phyloP scores from a whole-genome alignment of 1,140 invertebrate species.

The Drosophila burlai region DNA sequence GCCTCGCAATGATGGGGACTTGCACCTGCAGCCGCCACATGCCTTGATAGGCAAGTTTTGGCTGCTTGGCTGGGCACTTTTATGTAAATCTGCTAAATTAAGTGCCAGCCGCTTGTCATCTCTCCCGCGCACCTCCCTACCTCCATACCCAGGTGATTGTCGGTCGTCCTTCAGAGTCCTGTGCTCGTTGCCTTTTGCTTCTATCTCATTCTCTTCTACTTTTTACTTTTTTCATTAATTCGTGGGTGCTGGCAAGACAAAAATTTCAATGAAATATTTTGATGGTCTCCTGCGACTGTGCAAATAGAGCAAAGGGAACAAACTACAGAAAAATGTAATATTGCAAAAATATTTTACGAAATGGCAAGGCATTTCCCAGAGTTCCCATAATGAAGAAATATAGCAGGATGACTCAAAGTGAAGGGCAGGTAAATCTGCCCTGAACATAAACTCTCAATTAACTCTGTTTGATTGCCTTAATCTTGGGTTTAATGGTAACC shows the following conservation, averaged over 20 bases:
- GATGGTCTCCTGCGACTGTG: conserved; percentile 29
- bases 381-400: conserved; percentile 13
- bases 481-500: conserved; percentile 14
- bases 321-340: conserved; percentile 45
- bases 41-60: conserved; percentile 24
- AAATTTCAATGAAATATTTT: conserved; percentile 76
- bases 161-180: conserved; percentile 21
- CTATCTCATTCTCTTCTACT: conserved; percentile 35
- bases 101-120: conserved; percentile 68
- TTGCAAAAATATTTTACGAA: conserved; percentile 40
- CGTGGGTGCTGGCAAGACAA: conserved; percentile 45
- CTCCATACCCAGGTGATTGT: conserved; percentile 10
- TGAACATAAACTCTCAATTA: conserved; percentile 22
- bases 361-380: conserved; percentile 13
- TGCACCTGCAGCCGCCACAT: conserved; percentile 65
- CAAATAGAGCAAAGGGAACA: conserved; percentile 25
- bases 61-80: conserved; percentile 42
- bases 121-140: not conserved
- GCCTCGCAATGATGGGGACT: conserved; percentile 25
- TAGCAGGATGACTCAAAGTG: not conserved
- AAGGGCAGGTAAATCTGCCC: conserved; percentile 4
- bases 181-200: conserved; percentile 45
- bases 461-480: conserved; percentile 32
- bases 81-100: conserved; percentile 81
- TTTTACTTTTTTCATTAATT: conserved; percentile 64